phyloP scores from a whole-genome alignment of 1,140 invertebrate species.

The Brachionus rubens region DNA sequence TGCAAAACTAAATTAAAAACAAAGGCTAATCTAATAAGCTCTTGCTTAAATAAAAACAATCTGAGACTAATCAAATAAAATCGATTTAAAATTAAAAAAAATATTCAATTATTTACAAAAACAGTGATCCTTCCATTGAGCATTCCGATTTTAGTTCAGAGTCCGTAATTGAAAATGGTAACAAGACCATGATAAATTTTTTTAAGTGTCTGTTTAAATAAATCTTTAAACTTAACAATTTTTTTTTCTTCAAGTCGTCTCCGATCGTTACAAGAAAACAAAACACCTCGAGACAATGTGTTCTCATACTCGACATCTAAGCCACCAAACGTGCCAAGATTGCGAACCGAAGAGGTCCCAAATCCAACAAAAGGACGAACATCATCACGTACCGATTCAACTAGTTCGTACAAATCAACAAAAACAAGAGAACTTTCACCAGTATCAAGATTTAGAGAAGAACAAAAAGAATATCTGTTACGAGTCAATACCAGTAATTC shows the following conservation, averaged over 20 bases:
- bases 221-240: neutral
- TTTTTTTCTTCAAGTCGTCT: slow-evolving; percentile 12
- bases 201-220: neutral
- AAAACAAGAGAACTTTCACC: slow-evolving; percentile 34
- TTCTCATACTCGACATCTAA: neutral
- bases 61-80: too few species aligned
- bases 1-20: too few species aligned
- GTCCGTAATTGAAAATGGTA: neutral
- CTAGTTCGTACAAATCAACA: neutral
- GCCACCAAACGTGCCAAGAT: neutral
- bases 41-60: too few species aligned
- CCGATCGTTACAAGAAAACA: slow-evolving; percentile 6
- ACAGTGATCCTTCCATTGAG: slow-evolving; percentile 4
- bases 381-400: neutral
- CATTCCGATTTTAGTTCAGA: neutral
- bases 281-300: neutral
- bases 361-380: neutral
- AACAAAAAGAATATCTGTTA: slow-evolving; percentile 21
- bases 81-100: neutral
- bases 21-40: too few species aligned
- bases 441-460: slow-evolving; percentile 21
- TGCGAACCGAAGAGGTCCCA: neutral
- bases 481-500: slow-evolving; percentile 22
- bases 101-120: neutral
- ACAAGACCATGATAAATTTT: neutral